phyloP scores from a whole-genome alignment of 2,888 invertebrate genomes.

The Tanypteryx hageni region DNA sequence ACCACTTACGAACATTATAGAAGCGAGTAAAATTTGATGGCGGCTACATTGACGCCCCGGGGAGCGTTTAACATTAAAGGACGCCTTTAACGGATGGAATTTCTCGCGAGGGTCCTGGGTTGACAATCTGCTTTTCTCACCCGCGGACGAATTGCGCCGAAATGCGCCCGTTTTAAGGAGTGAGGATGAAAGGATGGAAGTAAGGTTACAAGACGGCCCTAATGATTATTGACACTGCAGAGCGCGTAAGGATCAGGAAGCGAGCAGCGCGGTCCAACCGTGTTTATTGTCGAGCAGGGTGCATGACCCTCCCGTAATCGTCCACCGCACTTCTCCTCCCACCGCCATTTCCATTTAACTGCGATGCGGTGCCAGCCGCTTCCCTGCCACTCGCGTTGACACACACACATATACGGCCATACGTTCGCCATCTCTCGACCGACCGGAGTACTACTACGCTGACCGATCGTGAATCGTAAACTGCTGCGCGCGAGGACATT shows the following conservation, averaged over 20 bases:
- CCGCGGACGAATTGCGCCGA: slow-evolving; percentile 20
- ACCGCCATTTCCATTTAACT: neutral
- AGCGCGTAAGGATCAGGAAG: slow-evolving; percentile 46
- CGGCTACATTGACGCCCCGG: neutral
- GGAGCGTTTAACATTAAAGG: neutral
- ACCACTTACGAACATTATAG: neutral
- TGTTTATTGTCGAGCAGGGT: slow-evolving; percentile 15
- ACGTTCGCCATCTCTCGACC: slow-evolving; percentile 28
- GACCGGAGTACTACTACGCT: neutral
- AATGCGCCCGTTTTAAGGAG: neutral
- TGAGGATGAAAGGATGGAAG: neutral
- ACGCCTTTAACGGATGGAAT: neutral
- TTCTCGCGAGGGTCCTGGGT: neutral
- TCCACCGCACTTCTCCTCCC: neutral
- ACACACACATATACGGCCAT: neutral
- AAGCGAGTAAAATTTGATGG: neutral
- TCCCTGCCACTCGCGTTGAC: slow-evolving; percentile 19
- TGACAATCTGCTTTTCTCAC: neutral
- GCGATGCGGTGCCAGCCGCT: slow-evolving; percentile 9
- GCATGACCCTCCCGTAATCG: slow-evolving; percentile 13
- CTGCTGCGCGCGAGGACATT: slow-evolving; percentile 67
- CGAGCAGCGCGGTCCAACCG: neutral
- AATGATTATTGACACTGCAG: slow-evolving; percentile 56
- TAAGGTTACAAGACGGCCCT: slow-evolving; percentile 26
- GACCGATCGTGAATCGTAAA: slow-evolving; percentile 50